Conservation (phyloP, 2,888 invertebrate species). For the Nemapogon koenigi region DNA sequence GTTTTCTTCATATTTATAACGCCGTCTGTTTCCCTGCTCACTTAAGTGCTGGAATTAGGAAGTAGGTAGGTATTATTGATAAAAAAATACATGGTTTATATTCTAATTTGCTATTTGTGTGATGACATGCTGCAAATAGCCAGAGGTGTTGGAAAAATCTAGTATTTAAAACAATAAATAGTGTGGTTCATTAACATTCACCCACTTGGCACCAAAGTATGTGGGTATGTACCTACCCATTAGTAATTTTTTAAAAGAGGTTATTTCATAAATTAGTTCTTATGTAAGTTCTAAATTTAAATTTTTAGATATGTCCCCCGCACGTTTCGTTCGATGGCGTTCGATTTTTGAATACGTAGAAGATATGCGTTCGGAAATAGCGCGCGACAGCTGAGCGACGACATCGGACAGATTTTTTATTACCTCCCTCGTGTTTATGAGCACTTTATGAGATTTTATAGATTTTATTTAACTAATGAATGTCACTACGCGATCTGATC, state of each 20-base stretch:
- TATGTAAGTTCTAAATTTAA: conserved; percentile 37
- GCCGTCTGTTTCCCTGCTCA: too few relatives aligned
- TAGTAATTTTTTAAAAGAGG: not conserved
- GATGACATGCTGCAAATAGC: too few relatives aligned
- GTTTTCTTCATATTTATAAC: too few relatives aligned
- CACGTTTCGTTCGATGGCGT: conserved; percentile 47
- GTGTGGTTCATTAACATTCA: conserved; percentile 53
- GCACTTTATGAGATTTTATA: conserved; percentile 61
- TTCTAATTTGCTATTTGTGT: too few relatives aligned
- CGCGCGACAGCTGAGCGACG: conserved; percentile 61
- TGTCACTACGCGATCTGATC: conserved; percentile 44
- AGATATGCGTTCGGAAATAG: conserved; percentile 54
- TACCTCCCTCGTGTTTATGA: conserved; percentile 60
- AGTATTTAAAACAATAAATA: too few relatives aligned
- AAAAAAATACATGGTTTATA: too few relatives aligned
- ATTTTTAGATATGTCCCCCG: conserved; percentile 40
- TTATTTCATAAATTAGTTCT: not conserved
- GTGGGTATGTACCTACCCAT: too few relatives aligned
- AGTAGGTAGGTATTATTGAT: too few relatives aligned
- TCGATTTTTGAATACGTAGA: conserved; percentile 55
- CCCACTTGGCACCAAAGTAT: conserved; percentile 58
- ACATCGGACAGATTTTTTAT: conserved; percentile 56
- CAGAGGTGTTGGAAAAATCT: too few relatives aligned
- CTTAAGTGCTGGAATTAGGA: too few relatives aligned
- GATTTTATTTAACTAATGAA: conserved; percentile 55